Evolutionary conservation across 2,888 invertebrate species (phyloP).

Genomic region (Abrostola tripartita): DNA sequence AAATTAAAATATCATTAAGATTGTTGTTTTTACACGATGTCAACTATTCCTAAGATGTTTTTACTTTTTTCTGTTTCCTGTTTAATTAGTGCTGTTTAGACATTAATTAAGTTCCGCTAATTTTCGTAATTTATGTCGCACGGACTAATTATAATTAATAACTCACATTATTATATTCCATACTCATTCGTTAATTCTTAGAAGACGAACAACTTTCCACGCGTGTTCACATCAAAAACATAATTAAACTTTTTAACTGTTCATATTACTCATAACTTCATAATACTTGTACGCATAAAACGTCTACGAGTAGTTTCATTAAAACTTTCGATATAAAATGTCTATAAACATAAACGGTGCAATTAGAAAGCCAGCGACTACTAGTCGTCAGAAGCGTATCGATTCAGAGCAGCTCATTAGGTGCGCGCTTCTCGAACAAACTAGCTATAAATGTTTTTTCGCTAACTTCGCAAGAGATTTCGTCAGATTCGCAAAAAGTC

Average conservation of each 20-base stretch:
- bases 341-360: conserved; percentile 35
- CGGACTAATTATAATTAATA: neutral
- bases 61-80: no score
- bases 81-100: no score
- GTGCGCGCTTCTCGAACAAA: conserved; percentile 55
- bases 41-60: no score
- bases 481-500: conserved; percentile 79
- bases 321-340: conserved; percentile 51
- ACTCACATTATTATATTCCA: neutral
- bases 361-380: conserved; percentile 47
- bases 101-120: no score
- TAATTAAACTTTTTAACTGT: conserved; percentile 48
- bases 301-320: conserved; percentile 44
- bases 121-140: neutral
- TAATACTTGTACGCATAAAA: conserved; percentile 23
- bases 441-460: conserved; percentile 74
- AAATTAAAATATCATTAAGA: no score
- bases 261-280: conserved; percentile 20
- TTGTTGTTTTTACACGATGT: no score
- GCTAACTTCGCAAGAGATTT: conserved; percentile 76
- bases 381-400: conserved; percentile 33
- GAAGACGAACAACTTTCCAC: conserved; percentile 1
- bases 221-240: conserved; percentile 37
- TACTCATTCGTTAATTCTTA: neutral
- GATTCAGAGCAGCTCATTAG: conserved; percentile 60